These are phyloP conservation scores for Pelobates cultripes DNA, from an alignment of 2,797 vertebrate genomes.

Conservation along the genomic window DNA sequence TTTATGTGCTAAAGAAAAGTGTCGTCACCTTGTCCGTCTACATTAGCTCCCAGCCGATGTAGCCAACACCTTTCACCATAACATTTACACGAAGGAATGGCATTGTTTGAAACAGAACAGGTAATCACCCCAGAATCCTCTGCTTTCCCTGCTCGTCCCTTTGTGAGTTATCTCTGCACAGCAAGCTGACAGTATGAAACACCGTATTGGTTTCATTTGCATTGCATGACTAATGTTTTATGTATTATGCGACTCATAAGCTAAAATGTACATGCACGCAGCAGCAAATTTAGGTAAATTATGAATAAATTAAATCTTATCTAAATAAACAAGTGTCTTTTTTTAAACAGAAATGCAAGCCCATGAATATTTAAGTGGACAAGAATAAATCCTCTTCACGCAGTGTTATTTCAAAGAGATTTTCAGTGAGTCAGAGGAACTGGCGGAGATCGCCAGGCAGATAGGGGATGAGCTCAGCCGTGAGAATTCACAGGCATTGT, in stretches of 20 bases:
- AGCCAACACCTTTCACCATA: conserved; percentile 41
- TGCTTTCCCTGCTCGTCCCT: conserved; percentile 63
- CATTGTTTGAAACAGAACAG: conserved; percentile 45
- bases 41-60: conserved; percentile 40
- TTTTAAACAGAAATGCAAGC: conserved; percentile 71
- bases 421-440: conserved; percentile 50
- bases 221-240: conserved; percentile 74
- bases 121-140: conserved; percentile 26
- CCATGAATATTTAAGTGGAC: conserved; percentile 81
- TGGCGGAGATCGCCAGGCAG: conserved; percentile 17
- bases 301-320: conserved; percentile 86
- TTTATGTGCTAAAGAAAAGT: conserved; percentile 23
- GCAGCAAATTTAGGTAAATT: conserved; percentile 80
- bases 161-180: conserved; percentile 69
- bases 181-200: conserved; percentile 66
- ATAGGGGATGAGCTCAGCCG: not conserved
- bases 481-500: not conserved
- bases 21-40: no score
- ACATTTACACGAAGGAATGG: conserved; percentile 34
- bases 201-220: conserved; percentile 69
- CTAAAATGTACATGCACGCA: conserved; percentile 75
- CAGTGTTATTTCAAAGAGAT: conserved; percentile 67
- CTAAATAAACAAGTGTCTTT: conserved; percentile 83
- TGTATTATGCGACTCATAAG: conserved; percentile 71
- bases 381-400: conserved; percentile 69